Conservation (phyloP, 2,888 invertebrate genomes). For the Sarcophaga rosellei region DNA sequence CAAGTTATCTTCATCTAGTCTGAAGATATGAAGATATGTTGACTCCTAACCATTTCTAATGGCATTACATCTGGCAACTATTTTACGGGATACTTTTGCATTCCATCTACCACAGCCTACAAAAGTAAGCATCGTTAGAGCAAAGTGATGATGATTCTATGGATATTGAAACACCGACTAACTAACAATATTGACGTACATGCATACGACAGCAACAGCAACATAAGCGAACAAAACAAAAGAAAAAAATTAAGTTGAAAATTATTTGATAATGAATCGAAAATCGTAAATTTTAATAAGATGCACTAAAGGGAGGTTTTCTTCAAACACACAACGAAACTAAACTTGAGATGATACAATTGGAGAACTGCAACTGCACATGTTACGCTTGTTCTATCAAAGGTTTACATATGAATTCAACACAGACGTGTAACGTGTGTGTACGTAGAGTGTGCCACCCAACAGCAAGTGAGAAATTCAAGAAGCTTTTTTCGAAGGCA, state of each 20-base stretch:
- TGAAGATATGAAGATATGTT: too few species aligned
- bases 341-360: slow-evolving; percentile 16
- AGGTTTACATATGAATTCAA: neutral
- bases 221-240: neutral
- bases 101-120: slow-evolving; percentile 58
- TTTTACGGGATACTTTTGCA: slow-evolving; percentile 10
- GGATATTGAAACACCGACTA: slow-evolving; percentile 46
- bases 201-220: slow-evolving; percentile 13
- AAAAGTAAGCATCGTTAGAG: slow-evolving; percentile 37
- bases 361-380: slow-evolving; percentile 3
- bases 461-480: slow-evolving; percentile 46
- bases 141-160: slow-evolving; percentile 33
- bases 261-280: slow-evolving; percentile 74
- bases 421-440: neutral
- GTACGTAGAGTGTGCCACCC: slow-evolving; percentile 32
- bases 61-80: slow-evolving; percentile 34
- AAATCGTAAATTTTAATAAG: slow-evolving; percentile 78
- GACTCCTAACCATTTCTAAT: neutral
- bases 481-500: slow-evolving; percentile 63
- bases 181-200: slow-evolving; percentile 43
- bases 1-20: too few species aligned
- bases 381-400: neutral
- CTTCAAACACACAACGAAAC: slow-evolving; percentile 41
- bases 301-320: slow-evolving; percentile 68
- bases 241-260: slow-evolving; percentile 14